These are phyloP conservation scores for Ovis canadensis DNA, from an alignment of 2,113 vertebrate species.

Conservation along the genomic window DNA sequence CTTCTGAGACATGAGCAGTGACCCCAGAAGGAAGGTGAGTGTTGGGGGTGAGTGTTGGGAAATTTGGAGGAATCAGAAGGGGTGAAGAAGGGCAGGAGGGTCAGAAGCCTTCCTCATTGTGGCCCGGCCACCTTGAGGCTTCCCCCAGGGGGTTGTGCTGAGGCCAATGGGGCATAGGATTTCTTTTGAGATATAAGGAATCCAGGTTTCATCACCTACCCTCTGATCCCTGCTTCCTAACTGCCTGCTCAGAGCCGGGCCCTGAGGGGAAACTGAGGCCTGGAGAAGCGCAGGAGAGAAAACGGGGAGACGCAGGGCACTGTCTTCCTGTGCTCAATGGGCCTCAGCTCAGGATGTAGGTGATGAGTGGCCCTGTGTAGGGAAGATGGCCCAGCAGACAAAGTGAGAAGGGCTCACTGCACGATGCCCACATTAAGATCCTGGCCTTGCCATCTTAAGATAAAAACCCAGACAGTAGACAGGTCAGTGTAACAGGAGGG, in stretches of 20 bases:
- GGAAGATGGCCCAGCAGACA: neutral
- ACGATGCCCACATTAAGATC: neutral
- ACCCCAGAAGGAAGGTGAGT: neutral
- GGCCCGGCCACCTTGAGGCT: neutral
- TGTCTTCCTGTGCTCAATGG: neutral
- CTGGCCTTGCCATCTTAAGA: neutral
- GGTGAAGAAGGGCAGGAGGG: accelerated
- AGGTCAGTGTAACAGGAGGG: no score
- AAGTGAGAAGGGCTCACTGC: no score
- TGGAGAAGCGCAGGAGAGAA: neutral
- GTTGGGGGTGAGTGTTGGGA: neutral
- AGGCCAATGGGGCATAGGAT: neutral
- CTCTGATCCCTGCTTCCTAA: neutral
- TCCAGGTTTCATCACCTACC: neutral
- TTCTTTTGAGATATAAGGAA: neutral
- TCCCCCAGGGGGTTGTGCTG: neutral
- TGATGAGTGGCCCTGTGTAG: neutral
- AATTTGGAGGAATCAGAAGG: neutral
- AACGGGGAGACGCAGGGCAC: accelerated
- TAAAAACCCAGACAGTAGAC: neutral
- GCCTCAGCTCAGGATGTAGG: neutral
- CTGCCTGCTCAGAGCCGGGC: neutral
- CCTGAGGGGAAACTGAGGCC: neutral
- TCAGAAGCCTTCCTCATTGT: neutral
- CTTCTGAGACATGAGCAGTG: neutral